A percentile compares a stretch with the other conserved stretches of the same genome.
Conservation (phyloP, 1,140 invertebrate genomes). For the Odontomachus brunneus region DNA sequence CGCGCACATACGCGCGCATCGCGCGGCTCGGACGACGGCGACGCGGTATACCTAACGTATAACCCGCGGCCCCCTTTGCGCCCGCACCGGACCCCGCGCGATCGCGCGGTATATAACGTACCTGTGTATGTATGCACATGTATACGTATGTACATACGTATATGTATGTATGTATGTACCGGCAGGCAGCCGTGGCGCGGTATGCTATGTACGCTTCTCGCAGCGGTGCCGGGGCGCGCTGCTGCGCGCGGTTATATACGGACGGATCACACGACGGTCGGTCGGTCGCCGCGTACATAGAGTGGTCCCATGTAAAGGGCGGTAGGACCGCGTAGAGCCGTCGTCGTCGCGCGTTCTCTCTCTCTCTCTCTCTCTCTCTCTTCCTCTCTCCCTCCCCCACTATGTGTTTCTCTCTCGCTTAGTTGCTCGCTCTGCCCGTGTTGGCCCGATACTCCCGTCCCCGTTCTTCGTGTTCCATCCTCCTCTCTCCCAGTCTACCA, state of each 20-base stretch:
- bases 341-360: constrained; percentile 1
- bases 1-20: too few species aligned
- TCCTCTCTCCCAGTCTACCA: constrained; percentile 11
- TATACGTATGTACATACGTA: too few species aligned
- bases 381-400: constrained; percentile 2
- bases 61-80: constrained; percentile 1
- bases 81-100: too few species aligned
- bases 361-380: constrained; percentile 32
- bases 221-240: constrained; percentile 49
- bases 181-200: too few species aligned
- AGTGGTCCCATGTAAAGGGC: constrained; percentile 72
- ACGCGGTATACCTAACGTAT: constrained; percentile 61
- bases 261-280: constrained; percentile 70
- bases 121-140: constrained; percentile 54
- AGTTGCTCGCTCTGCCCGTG: not conserved
- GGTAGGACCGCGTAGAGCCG: constrained; percentile 64
- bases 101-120: constrained; percentile 62
- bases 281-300: constrained; percentile 59
- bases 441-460: constrained; percentile 45
- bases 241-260: constrained; percentile 66
- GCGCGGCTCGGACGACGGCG: constrained; percentile 58
- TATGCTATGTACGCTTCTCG: too few species aligned
- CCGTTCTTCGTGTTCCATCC: constrained; percentile 28
- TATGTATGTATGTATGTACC: too few species aligned
- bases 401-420: not conserved